Base-by-base conservation (phyloP, 2,888 invertebrate species). In the Sarcophaga variegata region DNA sequence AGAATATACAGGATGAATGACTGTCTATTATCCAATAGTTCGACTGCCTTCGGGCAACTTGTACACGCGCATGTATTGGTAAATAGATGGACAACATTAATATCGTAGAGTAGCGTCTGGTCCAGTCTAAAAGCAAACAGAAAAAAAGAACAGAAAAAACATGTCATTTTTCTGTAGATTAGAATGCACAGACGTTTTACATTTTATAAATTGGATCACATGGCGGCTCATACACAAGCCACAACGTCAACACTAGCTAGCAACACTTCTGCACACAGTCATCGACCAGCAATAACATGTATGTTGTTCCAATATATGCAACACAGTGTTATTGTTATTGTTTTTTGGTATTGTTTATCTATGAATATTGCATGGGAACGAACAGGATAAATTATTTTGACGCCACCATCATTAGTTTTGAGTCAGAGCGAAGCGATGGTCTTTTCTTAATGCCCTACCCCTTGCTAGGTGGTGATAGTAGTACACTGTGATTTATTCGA, bases 391-490 rank as follows among this genome's bases (percentile, higher is more conserved):
- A 70, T 79, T 70, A 81, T 76, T 81, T 84, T 81, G 87, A 87
- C 87, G 87, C 87, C 87, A 87, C 71, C 79, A 76, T 76, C 81
- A 82, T 85, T 87, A 79, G 84, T 87, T 87, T 70, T 71, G n/a
- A 81, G 47, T 66, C 67, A 62, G 49, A 64, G 66, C 67, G 37
- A 37, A 20, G 1, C 22, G 22, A 22, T 37, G 37, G 1, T 27
- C 0, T 8, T 37, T 37, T 37, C 10, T 37, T 8, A 37, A 37
- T 37, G 8, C 37, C 37, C 37, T 37, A 37, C 8, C 8, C 10
- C 2, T 37, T 10, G 8, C 8, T 37, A 37, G 37, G 37, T 37
- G 37, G 10, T 10, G 8, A 8, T 37, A 37, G 10, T 37, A 37
- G 10, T 37, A 37, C 37, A 37, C 6, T 37, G 37, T 37, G 8